Evolutionary conservation across 2,888 invertebrate species (phyloP).

Genomic region (Latrodectus hesperus): DNA sequence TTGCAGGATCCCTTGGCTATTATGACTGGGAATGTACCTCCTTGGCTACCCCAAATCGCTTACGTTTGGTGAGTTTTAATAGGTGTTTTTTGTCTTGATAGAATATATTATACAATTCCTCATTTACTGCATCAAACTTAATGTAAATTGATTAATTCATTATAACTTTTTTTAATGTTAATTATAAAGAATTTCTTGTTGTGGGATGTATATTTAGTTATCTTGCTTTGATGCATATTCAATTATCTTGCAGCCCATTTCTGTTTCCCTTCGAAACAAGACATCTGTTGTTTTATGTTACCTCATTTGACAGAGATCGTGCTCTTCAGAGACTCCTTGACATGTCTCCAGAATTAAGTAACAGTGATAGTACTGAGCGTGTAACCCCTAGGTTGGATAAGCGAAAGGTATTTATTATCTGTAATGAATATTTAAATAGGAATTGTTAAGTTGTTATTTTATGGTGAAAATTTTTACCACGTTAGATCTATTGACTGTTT

Average conservation of each 20-base stretch:
- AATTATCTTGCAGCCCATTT: constrained; percentile 84
- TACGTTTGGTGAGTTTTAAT: constrained; percentile 82
- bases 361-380: constrained; percentile 80
- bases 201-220: constrained; percentile 9
- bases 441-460: background rate
- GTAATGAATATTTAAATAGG: background rate
- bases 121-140: no score
- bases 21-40: constrained; percentile 96
- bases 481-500: no score
- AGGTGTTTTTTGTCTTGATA: background rate
- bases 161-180: background rate
- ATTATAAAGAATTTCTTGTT: background rate
- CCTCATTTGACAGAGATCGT: constrained; percentile 97
- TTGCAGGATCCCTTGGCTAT: constrained; percentile 98
- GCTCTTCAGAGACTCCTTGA: constrained; percentile 96
- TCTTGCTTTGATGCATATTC: background rate
- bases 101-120: background rate
- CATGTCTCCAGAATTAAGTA: constrained; percentile 88
- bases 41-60: constrained; percentile 94
- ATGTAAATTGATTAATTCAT: background rate
- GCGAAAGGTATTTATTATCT: constrained; percentile 79
- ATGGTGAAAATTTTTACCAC: background rate
- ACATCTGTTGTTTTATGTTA: constrained; percentile 96
- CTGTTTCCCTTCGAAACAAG: constrained; percentile 98
- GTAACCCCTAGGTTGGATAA: constrained; percentile 95